A percentile compares a stretch with the other conserved stretches of the same genome.
phyloP scores from a whole-genome alignment of 2,113 vertebrate genomes.

The Rhodinocichla rosea region DNA sequence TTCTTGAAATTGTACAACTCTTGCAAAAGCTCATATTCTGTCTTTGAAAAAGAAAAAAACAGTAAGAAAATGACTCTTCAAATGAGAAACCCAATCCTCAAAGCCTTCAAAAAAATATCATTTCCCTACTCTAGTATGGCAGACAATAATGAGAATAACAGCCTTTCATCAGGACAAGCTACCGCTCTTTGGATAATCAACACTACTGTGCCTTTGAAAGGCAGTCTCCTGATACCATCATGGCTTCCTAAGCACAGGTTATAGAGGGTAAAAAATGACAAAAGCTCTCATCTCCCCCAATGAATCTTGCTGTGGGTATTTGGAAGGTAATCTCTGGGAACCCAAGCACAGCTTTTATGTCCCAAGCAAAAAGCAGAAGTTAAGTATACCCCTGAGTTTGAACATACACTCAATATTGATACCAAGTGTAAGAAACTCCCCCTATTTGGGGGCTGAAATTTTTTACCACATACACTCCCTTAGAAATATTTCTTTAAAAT shows the following conservation, averaged over 20 bases:
- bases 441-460: not conserved
- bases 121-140: not conserved
- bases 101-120: not conserved
- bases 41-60: slow-evolving; percentile 71
- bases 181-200: not conserved
- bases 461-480: not conserved
- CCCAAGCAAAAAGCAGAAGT: not conserved
- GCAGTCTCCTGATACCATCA: not conserved
- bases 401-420: not conserved
- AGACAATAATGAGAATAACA: not conserved
- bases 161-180: not conserved
- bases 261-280: not conserved
- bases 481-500: not conserved
- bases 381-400: not conserved
- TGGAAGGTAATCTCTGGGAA: not conserved
- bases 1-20: slow-evolving; percentile 88
- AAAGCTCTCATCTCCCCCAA: not conserved
- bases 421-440: not conserved
- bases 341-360: not conserved
- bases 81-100: not conserved
- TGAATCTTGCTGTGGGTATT: not conserved
- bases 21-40: slow-evolving; percentile 87
- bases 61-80: not conserved
- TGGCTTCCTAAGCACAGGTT: not conserved
- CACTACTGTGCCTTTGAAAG: not conserved